phyloP scores from a whole-genome alignment of 2,113 vertebrate species.

The Labrus mixtus region DNA sequence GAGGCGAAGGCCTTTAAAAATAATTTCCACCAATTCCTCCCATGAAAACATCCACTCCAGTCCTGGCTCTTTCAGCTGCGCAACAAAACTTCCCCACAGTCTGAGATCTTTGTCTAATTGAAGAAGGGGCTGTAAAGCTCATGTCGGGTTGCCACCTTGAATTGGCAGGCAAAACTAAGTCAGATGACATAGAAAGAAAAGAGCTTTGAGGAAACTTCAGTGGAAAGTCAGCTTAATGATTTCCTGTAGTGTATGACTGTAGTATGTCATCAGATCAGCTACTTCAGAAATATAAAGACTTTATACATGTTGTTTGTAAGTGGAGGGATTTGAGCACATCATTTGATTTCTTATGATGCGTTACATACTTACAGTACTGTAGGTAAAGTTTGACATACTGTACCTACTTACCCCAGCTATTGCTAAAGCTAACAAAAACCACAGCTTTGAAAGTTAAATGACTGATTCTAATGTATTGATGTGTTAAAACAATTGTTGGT shows the following conservation, averaged over 20 bases:
- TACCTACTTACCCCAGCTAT: too few relatives aligned
- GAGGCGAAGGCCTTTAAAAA: slow-evolving; percentile 40
- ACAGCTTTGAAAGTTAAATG: too few relatives aligned
- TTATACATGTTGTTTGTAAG: too few relatives aligned
- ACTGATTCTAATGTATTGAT: too few relatives aligned
- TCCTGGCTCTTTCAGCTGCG: slow-evolving; percentile 44
- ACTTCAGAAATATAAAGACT: not conserved
- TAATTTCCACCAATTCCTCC: slow-evolving; percentile 26
- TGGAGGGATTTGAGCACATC: too few relatives aligned
- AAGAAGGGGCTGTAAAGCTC: slow-evolving; percentile 46
- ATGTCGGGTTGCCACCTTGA: slow-evolving; percentile 25
- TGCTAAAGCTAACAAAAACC: too few relatives aligned
- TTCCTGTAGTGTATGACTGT: not conserved
- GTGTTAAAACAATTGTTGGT: too few relatives aligned
- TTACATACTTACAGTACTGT: too few relatives aligned
- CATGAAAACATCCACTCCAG: slow-evolving; percentile 36
- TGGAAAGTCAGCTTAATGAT: slow-evolving; percentile 10
- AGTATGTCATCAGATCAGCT: not conserved
- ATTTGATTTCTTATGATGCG: too few relatives aligned
- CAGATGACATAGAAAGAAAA: slow-evolving; percentile 26
- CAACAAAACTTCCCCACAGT: slow-evolving; percentile 33
- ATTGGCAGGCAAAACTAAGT: slow-evolving; percentile 38
- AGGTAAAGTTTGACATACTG: too few relatives aligned
- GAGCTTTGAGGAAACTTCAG: slow-evolving; percentile 5
- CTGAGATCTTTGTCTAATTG: slow-evolving; percentile 64